phyloP scores from a whole-genome alignment of 2,888 invertebrate genomes.

The Caenorhabditis sp. region DNA sequence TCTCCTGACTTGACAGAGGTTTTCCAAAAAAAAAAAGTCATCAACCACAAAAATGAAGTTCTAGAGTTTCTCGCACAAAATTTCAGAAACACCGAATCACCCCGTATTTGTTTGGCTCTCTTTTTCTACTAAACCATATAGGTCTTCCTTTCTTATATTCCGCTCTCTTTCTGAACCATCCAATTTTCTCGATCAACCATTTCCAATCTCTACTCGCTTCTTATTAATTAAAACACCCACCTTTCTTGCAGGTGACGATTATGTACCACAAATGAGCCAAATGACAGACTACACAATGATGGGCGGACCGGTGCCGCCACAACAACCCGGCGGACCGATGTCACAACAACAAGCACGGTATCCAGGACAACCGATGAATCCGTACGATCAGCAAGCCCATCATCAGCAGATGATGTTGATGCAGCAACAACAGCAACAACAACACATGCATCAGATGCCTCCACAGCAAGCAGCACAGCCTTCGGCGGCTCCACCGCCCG shows the following conservation, averaged over 20 bases:
- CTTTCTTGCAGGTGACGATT: constrained; percentile 76
- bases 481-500: constrained; percentile 49
- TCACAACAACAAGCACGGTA: constrained; percentile 52
- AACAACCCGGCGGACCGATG: not conserved
- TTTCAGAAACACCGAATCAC: too few species aligned
- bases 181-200: not conserved
- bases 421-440: constrained; percentile 67
- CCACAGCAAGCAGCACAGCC: constrained; percentile 46
- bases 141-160: too few species aligned
- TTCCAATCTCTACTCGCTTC: not conserved
- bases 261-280: constrained; percentile 81
- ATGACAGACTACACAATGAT: constrained; percentile 71
- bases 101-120: too few species aligned
- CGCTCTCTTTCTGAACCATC: not conserved
- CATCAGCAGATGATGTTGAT: constrained; percentile 66
- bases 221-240: constrained; percentile 1
- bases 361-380: constrained; percentile 65
- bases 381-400: constrained; percentile 71
- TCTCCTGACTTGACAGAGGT: too few species aligned
- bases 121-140: too few species aligned
- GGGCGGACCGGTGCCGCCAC: constrained; percentile 51
- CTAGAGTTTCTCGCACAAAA: too few species aligned
- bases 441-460: constrained; percentile 61
- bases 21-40: too few species aligned
- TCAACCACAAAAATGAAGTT: too few species aligned